A percentile compares a stretch with the other conserved stretches of the same genome.
These are phyloP conservation scores for Cryptocephalus moraei DNA, from an alignment of 2,888 invertebrate genomes.

Conservation along the genomic window DNA sequence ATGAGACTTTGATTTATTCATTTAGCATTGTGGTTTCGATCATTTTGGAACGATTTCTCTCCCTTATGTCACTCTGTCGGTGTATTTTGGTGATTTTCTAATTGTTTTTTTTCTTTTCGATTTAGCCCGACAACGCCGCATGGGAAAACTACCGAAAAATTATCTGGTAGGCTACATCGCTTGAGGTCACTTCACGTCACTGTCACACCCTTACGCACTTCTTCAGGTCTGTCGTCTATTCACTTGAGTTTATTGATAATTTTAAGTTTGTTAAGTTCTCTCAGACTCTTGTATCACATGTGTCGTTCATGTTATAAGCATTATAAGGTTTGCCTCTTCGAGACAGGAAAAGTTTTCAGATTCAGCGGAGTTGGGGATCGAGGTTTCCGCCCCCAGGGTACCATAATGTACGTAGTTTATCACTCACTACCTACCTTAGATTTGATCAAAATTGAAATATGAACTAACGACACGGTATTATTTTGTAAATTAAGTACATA, in stretches of 20 bases:
- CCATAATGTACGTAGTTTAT: slow-evolving; percentile 18
- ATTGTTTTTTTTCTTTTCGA: slow-evolving; percentile 19
- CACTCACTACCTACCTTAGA: slow-evolving; percentile 22
- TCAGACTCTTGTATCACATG: slow-evolving; percentile 17
- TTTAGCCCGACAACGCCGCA: slow-evolving; percentile 67
- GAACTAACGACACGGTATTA: slow-evolving; percentile 9
- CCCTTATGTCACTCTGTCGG: too few relatives aligned
- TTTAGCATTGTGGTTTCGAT: neutral
- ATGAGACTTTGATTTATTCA: too few relatives aligned
- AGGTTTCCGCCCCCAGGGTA: neutral
- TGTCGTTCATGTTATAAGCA: slow-evolving; percentile 20
- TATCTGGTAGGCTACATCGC: slow-evolving; percentile 60
- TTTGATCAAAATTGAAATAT: slow-evolving; percentile 4
- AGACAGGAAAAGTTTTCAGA: neutral
- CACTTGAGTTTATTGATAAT: slow-evolving; percentile 13
- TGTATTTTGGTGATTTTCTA: neutral
- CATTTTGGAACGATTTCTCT: neutral
- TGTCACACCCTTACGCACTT: slow-evolving; percentile 18
- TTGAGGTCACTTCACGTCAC: slow-evolving; percentile 17
- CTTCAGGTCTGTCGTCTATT: slow-evolving; percentile 21
- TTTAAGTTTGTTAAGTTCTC: slow-evolving; percentile 17
- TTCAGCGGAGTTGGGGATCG: neutral
- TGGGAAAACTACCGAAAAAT: slow-evolving; percentile 71
- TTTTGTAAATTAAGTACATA: slow-evolving; percentile 2
- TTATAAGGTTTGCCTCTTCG: slow-evolving; percentile 3